phyloP scores from a whole-genome alignment of 2,888 invertebrate species.

The Notodonta ziczac region DNA sequence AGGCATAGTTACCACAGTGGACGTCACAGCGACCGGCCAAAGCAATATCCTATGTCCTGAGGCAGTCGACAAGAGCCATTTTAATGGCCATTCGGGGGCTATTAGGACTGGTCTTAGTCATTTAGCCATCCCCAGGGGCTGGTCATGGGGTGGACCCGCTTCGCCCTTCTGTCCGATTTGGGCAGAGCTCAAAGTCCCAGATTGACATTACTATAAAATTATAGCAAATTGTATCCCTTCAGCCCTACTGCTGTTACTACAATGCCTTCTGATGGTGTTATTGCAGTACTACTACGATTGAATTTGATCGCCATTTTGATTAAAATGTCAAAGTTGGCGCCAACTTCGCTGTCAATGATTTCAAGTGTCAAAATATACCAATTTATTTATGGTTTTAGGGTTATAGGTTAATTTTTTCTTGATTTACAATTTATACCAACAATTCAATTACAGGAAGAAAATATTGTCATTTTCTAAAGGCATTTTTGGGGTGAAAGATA shows the following conservation, averaged over 20 bases:
- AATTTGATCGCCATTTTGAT: conserved; percentile 50
- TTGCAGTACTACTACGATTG: conserved; percentile 46
- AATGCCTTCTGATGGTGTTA: conserved; percentile 49
- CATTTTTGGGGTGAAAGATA: not conserved
- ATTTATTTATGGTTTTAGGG: conserved; percentile 23
- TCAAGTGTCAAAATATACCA: conserved; percentile 37
- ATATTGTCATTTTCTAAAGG: too few relatives aligned
- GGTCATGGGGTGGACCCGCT: conserved; percentile 92
- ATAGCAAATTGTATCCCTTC: conserved; percentile 43
- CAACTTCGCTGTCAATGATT: conserved; percentile 41
- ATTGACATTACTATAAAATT: conserved; percentile 62
- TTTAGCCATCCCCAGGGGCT: conserved; percentile 92
- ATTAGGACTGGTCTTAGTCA: conserved; percentile 89
- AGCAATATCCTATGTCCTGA: conserved; percentile 64
- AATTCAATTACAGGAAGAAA: not conserved
- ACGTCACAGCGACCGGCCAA: conserved; percentile 56
- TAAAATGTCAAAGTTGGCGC: conserved; percentile 43
- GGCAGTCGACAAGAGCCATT: conserved; percentile 51
- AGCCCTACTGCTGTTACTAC: conserved; percentile 48
- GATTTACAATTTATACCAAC: not conserved
- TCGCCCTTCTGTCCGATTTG: conserved; percentile 91
- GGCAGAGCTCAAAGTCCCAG: conserved; percentile 86
- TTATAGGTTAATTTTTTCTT: conserved; percentile 17
- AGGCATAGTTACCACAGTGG: conserved; percentile 64
- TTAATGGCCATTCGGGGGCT: conserved; percentile 85